A percentile compares a stretch with the other conserved stretches of the same genome.
Conservation (phyloP, 2,888 invertebrate species). For the Vesta saturnalis region DNA sequence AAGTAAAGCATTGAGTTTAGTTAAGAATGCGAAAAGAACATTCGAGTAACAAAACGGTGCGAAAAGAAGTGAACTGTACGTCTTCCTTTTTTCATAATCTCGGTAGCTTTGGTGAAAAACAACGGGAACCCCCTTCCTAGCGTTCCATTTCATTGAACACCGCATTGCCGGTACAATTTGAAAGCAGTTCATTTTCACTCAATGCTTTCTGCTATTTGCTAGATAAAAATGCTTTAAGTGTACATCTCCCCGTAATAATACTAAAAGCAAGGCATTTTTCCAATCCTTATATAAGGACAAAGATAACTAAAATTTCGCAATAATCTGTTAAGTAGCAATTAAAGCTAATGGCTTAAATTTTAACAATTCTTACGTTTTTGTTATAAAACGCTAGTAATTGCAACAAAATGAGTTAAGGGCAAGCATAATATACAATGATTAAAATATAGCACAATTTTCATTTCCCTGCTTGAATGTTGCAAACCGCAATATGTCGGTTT, state of each 20-base stretch:
- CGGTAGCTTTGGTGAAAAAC: slow-evolving; percentile 32
- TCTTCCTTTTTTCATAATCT: slow-evolving; percentile 32
- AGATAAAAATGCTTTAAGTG: slow-evolving; percentile 28
- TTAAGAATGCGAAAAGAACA: slow-evolving; percentile 24
- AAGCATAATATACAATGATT: too few relatives aligned
- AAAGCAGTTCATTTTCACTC: slow-evolving; percentile 39
- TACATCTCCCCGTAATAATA: slow-evolving; percentile 20
- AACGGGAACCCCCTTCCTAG: slow-evolving; percentile 34
- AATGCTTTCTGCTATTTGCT: slow-evolving; percentile 30
- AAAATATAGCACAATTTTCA: slow-evolving; percentile 3
- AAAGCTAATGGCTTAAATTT: neutral
- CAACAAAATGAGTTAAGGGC: too few relatives aligned
- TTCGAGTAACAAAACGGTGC: slow-evolving; percentile 24
- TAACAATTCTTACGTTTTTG: too few relatives aligned
- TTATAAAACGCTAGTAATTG: too few relatives aligned
- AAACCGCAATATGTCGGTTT: slow-evolving; percentile 15
- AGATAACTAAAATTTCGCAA: neutral
- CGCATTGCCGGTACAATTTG: slow-evolving; percentile 39
- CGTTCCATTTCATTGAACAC: slow-evolving; percentile 38
- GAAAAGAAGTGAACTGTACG: slow-evolving; percentile 25
- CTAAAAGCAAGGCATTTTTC: slow-evolving; percentile 10
- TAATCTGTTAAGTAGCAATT: slow-evolving; percentile 18
- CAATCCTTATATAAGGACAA: neutral
- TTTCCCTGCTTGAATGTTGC: neutral
- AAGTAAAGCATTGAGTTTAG: slow-evolving; percentile 18